Percentiles rank a stretch among this genome's conserved stretches.
Evolutionary conservation across 37 sponge, comb jelly and placozoan species (phyloP).

Genomic region (Beroe forskalii): DNA sequence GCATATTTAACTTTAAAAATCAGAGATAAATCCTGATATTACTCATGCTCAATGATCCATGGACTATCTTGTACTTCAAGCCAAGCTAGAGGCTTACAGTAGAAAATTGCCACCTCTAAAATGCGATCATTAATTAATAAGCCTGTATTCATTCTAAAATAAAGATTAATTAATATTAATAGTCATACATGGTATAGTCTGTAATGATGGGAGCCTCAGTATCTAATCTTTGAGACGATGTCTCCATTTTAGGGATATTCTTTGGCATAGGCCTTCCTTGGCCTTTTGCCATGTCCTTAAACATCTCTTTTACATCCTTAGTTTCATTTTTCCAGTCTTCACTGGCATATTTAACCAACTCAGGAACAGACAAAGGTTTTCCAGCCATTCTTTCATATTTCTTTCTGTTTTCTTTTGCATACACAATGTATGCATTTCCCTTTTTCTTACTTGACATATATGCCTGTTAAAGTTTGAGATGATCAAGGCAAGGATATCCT

Average conservation of each 20-base stretch:
- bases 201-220: slow-evolving; percentile 20
- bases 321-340: slow-evolving; percentile 1
- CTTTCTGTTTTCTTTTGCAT: slow-evolving; percentile 1
- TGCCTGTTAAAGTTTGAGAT: too few relatives aligned
- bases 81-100: too few relatives aligned
- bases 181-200: background rate
- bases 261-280: background rate
- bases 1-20: background rate
- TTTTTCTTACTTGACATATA: slow-evolving; percentile 1
- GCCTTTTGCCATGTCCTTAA: slow-evolving; percentile 7
- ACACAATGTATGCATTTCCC: background rate
- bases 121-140: background rate
- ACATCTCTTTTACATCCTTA: background rate
- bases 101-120: too few relatives aligned
- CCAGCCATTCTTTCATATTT: slow-evolving; percentile 21
- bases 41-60: too few relatives aligned
- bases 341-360: background rate
- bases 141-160: background rate
- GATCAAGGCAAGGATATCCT: too few relatives aligned
- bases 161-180: background rate
- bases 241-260: background rate
- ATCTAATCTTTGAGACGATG: slow-evolving; percentile 39
- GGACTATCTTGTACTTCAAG: too few relatives aligned
- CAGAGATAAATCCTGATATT: too few relatives aligned
- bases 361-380: background rate